Percentiles rank a stretch among this genome's conserved stretches.
Conservation (phyloP, 1,140 invertebrate species). For the Cotesia chilonis region DNA sequence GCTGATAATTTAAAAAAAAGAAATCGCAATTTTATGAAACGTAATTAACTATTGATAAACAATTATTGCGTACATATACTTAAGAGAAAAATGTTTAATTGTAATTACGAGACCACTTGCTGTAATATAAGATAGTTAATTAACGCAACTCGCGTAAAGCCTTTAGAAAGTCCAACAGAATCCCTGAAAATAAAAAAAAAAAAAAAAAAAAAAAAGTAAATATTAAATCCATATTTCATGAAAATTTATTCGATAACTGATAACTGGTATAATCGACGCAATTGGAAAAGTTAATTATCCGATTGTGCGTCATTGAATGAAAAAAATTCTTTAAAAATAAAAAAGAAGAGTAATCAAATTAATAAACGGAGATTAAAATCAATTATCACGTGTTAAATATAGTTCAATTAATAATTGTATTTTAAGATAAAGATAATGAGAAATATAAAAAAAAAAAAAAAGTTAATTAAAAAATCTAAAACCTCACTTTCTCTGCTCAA, state of each 20-base stretch:
- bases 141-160: constrained; percentile 16
- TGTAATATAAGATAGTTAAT: constrained; percentile 21
- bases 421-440: too few species aligned
- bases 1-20: too few species aligned
- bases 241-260: neutral
- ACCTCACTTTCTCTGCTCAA: constrained; percentile 28
- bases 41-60: too few species aligned
- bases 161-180: constrained; percentile 21
- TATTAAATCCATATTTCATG: neutral
- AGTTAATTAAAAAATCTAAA: neutral
- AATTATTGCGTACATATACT: neutral
- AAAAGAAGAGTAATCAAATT: too few species aligned
- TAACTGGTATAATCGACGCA: neutral
- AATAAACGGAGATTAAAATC: too few species aligned
- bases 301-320: too few species aligned
- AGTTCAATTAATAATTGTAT: neutral
- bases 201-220: neutral
- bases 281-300: too few species aligned
- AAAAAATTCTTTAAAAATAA: too few species aligned
- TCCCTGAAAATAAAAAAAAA: neutral
- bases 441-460: neutral
- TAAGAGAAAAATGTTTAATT: constrained; percentile 17
- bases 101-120: constrained; percentile 15
- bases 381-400: constrained; percentile 4
- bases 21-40: too few species aligned